phyloP scores from a whole-genome alignment of 2,888 invertebrate genomes.

The Acanthococcus lagerstroemiae region DNA sequence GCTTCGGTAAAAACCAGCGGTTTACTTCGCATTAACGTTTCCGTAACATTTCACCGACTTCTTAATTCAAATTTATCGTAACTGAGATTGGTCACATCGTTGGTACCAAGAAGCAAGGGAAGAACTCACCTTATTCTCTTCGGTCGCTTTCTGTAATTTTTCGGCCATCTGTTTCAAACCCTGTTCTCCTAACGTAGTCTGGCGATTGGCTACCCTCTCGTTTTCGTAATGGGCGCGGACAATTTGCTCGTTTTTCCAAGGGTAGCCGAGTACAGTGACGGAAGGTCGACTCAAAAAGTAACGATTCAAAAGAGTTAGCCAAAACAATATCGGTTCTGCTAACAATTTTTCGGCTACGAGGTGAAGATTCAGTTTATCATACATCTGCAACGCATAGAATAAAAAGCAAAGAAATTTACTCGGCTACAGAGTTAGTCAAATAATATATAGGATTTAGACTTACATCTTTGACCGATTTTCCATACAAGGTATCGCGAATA shows the following conservation, averaged over 20 bases:
- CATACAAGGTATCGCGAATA: slow-evolving; percentile 76
- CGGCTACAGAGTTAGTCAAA: too few relatives aligned
- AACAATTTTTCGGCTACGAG: slow-evolving; percentile 51
- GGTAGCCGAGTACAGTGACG: slow-evolving; percentile 52
- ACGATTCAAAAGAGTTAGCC: slow-evolving; percentile 57
- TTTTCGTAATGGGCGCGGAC: slow-evolving; percentile 64
- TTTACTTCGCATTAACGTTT: too few relatives aligned
- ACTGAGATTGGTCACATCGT: too few relatives aligned
- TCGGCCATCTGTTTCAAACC: slow-evolving; percentile 57
- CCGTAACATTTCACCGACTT: too few relatives aligned
- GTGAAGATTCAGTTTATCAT: slow-evolving; percentile 59
- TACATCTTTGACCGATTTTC: slow-evolving; percentile 61
- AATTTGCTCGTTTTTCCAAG: slow-evolving; percentile 53
- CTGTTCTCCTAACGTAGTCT: slow-evolving; percentile 51
- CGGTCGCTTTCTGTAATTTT: slow-evolving; percentile 56
- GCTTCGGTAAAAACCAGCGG: too few relatives aligned
- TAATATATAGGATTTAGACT: slow-evolving; percentile 40
- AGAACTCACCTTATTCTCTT: slow-evolving; percentile 60
- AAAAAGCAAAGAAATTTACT: neutral
- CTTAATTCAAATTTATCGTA: too few relatives aligned
- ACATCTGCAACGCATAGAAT: slow-evolving; percentile 51
- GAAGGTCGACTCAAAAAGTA: slow-evolving; percentile 56
- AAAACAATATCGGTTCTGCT: slow-evolving; percentile 54
- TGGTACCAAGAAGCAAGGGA: too few relatives aligned
- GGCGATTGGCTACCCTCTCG: slow-evolving; percentile 56